Conservation (phyloP, 2,888 invertebrate species). For the Smittia aterrima region DNA sequence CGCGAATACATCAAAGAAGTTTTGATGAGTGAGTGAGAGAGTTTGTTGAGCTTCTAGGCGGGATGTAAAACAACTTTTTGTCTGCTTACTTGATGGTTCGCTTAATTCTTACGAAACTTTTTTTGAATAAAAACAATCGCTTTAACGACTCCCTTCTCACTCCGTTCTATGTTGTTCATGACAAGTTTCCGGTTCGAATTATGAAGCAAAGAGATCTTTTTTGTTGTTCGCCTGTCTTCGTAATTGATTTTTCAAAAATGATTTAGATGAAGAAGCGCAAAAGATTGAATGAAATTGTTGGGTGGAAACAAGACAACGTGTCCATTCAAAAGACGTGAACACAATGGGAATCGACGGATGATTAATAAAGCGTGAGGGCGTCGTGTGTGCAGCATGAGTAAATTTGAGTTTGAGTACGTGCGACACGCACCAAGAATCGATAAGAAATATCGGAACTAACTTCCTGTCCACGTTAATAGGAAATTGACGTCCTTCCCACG, state of each 20-base stretch:
- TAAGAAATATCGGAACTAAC: not conserved
- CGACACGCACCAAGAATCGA: constrained; percentile 13
- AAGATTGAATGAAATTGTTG: not conserved
- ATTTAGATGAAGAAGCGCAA: constrained; percentile 3
- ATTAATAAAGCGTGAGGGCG: constrained; percentile 6
- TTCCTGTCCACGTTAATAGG: not conserved
- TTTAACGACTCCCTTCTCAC: not conserved
- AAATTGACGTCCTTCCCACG: not conserved
- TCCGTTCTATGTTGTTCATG: not conserved
- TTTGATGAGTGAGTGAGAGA: not conserved
- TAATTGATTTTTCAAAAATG: constrained; percentile 25
- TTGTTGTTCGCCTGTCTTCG: not conserved
- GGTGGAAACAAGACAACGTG: not conserved
- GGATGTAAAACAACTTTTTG: not conserved
- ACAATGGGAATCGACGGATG: constrained; percentile 9
- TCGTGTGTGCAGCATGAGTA: not conserved
- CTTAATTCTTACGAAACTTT: not conserved
- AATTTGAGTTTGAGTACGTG: not conserved
- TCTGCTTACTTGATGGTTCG: not conserved
- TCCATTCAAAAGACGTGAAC: not conserved
- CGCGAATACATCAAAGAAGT: constrained; percentile 44
- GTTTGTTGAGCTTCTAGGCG: not conserved
- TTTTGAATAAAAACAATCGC: not conserved
- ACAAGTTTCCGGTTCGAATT: constrained; percentile 31
- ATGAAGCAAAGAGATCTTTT: not conserved